These are phyloP conservation scores for Smutsia temminckii DNA, from an alignment of 2,797 vertebrate species.

Conservation along the genomic window DNA sequence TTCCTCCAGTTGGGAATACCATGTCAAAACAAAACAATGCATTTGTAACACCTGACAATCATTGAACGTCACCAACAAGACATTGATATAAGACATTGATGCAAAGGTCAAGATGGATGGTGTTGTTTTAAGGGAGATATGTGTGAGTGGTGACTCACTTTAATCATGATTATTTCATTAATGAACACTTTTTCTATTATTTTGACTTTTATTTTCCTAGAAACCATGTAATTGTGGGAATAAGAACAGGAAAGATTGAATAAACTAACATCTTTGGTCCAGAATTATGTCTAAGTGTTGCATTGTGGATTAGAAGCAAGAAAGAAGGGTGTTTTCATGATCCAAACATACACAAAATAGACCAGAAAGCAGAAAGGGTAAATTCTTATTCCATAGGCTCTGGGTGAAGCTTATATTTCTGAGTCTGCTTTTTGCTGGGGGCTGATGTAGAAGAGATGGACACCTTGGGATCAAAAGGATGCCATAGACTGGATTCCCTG, in stretches of 20 bases:
- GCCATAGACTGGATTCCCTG: neutral
- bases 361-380: neutral
- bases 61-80: neutral
- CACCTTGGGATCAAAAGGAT: neutral
- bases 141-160: neutral
- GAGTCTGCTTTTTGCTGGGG: neutral
- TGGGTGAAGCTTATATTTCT: neutral
- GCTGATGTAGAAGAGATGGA: neutral
- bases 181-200: neutral
- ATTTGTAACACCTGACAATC: neutral
- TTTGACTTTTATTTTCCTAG: neutral
- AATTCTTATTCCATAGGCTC: neutral
- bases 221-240: neutral
- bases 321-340: neutral
- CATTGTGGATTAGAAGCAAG: neutral
- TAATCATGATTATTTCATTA: neutral
- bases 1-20: neutral
- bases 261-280: neutral
- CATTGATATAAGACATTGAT: neutral
- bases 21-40: neutral
- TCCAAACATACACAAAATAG: neutral
- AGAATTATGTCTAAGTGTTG: neutral
- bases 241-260: neutral
- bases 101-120: no score
- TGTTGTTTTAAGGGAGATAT: neutral